Base-by-base conservation (phyloP, 2,888 invertebrate species). In the Pilophorus perplexus region DNA sequence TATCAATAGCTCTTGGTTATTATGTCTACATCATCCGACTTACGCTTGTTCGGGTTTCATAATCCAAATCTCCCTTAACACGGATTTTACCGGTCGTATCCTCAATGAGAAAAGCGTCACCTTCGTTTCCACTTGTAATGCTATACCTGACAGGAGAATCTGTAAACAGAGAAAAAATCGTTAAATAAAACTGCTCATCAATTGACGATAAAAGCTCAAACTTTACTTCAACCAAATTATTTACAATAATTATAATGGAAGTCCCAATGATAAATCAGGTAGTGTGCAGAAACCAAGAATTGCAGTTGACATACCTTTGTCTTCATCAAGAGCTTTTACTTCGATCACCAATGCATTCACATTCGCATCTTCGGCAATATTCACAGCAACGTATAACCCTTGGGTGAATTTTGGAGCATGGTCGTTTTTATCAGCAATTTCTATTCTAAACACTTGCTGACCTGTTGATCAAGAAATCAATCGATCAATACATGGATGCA, bases 391-490 rank as follows among this genome's bases (percentile, higher is more conserved):
- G 75, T 90, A 91, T 4, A 84, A 81, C 0, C 82, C 78, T 74
- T 88, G 83, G n/a, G 86, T 86, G 76, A 98, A 98, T 73, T 85
- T 84, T 0, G 98, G 98, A 18, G 87, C 84, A 77, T 98, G 97
- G 77, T 98, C 98, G 77, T 98, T 98, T 75, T 91, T 91, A 78
- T 98, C 98, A 20, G 91, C 93, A 44, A 98, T 94, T 75, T 88
- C 88, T 73, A 97, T 93, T 72, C 88, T 84, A 75, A 95, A 92
- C 60, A 88, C 88, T 78, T 92, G 91, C 72, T 87, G 85, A 1
- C 84, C 85, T 76, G 79, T 8, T 10, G 33, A 33, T n/a, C 33
- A 33, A 10, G 10, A 6, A 33, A 33, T 33, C 6, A 33, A 33
- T 33, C 6, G 10, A 33, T 33, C 33, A 33, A 8, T 33, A 33